Percentiles rank a stretch among this genome's conserved stretches.
Evolutionary conservation across 2,888 invertebrate species (phyloP).

Genomic region (Frankliniella intonsa): DNA sequence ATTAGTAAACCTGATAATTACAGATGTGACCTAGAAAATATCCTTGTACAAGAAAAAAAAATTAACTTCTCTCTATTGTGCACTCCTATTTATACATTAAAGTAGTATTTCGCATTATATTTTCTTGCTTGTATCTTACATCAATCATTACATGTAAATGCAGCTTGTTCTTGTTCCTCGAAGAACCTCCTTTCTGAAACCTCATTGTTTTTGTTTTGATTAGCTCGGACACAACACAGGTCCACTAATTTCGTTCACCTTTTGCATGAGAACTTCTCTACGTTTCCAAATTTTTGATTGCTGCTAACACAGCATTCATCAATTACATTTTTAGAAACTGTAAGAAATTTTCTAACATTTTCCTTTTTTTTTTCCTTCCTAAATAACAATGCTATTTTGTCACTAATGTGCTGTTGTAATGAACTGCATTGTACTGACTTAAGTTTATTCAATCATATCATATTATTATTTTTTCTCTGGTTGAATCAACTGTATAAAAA

Average conservation of each 20-base stretch:
- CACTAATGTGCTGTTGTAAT: neutral
- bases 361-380: neutral
- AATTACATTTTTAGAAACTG: neutral
- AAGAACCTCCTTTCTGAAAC: no score
- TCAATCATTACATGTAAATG: no score
- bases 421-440: no score
- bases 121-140: no score
- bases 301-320: neutral
- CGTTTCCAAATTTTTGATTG: neutral
- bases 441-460: neutral
- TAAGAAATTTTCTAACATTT: neutral
- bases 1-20: neutral
- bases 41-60: no score
- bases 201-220: neutral
- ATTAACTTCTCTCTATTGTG: neutral
- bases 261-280: neutral
- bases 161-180: no score
- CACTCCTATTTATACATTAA: neutral
- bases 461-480: neutral
- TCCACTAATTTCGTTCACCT: neutral
- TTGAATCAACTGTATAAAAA: no score
- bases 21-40: slow-evolving; percentile 23
- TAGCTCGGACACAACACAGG: neutral
- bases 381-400: neutral
- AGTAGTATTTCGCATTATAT: neutral